Evolutionary conservation across 2,113 vertebrate species (phyloP).

Genomic region (Silurus meridionalis): DNA sequence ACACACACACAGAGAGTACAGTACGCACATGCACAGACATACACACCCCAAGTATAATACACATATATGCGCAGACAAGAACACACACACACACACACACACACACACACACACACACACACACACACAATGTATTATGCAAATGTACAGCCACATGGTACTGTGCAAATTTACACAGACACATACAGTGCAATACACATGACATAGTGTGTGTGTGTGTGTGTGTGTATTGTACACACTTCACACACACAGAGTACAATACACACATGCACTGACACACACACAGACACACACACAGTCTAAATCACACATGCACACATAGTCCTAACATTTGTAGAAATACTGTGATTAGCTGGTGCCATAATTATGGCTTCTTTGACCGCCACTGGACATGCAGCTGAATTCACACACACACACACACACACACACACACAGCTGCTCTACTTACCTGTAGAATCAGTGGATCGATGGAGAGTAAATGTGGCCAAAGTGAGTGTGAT

Average conservation of each 20-base stretch:
- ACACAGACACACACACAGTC: background rate
- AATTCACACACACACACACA: background rate
- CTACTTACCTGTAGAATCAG: slow-evolving; percentile 27
- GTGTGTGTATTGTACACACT: no score
- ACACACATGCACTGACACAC: background rate
- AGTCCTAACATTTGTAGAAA: no score
- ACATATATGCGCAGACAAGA: no score
- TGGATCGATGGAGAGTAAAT: slow-evolving; percentile 2
- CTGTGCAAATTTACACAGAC: background rate
- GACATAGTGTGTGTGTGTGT: no score
- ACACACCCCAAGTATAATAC: background rate
- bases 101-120: no score
- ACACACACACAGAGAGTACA: no score
- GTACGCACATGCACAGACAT: background rate
- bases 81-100: background rate
- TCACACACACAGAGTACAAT: no score
- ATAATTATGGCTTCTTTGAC: no score
- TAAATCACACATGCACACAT: background rate
- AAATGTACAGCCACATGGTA: no score
- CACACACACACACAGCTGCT: background rate
- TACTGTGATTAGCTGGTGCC: no score
- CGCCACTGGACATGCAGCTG: no score
- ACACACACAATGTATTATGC: background rate
- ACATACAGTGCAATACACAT: background rate
- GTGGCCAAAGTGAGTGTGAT: slow-evolving; percentile 4